Evolutionary conservation across 2,113 vertebrate species (phyloP), one percentile per base, ranked within the genome.

Genomic region (Gasterosteus nipponicus): DNA sequence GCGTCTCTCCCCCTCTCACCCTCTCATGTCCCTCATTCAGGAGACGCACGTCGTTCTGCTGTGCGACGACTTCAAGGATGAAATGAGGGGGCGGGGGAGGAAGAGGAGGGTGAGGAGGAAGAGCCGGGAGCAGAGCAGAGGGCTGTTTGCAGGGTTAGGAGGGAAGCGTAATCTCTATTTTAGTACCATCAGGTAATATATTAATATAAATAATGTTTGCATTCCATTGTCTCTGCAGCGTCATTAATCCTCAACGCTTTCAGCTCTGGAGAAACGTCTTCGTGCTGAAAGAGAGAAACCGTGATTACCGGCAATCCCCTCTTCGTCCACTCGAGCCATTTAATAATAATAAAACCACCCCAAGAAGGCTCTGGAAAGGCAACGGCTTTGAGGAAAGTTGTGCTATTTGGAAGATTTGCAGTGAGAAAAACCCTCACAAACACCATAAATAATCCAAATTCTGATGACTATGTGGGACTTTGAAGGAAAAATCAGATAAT

Each of bases 61-160:
- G 71, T 26, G 68, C 64, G 75, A 86, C 44, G 31, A 70, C 74
- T 73, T 82, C 69, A 80, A 87, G 77, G 81, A 65, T 70, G 78
- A 81, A 77, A 78, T 0, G 35, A 80, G n/a, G 62, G 56, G 22
- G 54, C 35, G 62, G 38, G 22, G 11, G 42, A 44, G 35, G 35
- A 44, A 39, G 5, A 29, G 39, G 47, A 63, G 44, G 58, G 4
- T 64, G 64, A 42, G 14, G 35, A 42, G 56, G 35, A 22, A 16
- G 64, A 59, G 42, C 44, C 5, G n/a, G 38, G 53, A 66, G 47
- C 5, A 51, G 58, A 72, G 65, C 31, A 31, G 53, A n/a, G 15
- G 62, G 61, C 53, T 54, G 14, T 6, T 4, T 49, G 29, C 41
- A 53, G 44, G 44, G 59, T 51, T 59, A 19, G 0, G 6, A 42